phyloP scores from a whole-genome alignment of 2,888 invertebrate genomes.

The Limenitis camilla region DNA sequence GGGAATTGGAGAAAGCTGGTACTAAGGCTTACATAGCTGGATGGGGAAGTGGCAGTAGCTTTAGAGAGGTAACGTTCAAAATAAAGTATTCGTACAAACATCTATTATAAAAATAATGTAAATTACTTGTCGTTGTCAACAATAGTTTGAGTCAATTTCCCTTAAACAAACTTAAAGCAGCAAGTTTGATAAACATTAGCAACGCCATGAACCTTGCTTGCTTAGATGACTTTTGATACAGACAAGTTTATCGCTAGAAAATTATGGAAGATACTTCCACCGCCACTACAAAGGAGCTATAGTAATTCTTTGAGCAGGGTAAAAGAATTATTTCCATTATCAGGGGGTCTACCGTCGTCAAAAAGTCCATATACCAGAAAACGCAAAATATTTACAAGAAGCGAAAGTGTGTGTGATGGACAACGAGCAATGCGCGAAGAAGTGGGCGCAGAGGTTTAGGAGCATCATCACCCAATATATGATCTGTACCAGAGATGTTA shows the following conservation, averaged over 20 bases:
- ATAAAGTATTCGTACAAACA: background rate
- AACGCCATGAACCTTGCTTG: too few species aligned
- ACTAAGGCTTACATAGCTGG: slow-evolving; percentile 62
- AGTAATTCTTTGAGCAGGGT: too few species aligned
- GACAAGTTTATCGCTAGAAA: too few species aligned
- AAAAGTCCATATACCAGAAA: slow-evolving; percentile 42
- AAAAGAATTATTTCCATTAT: background rate
- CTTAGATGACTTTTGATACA: too few species aligned
- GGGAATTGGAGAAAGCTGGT: slow-evolving; percentile 59
- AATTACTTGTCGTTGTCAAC: too few species aligned
- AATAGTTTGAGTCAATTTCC: too few species aligned
- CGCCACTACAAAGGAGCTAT: too few species aligned
- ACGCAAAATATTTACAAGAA: slow-evolving; percentile 58
- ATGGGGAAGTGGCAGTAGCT: slow-evolving; percentile 65
- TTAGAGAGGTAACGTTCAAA: slow-evolving; percentile 50
- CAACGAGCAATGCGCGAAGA: slow-evolving; percentile 62
- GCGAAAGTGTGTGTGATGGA: slow-evolving; percentile 67
- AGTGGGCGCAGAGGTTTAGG: slow-evolving; percentile 61
- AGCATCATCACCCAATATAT: slow-evolving; percentile 60
- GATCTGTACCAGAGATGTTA: slow-evolving; percentile 66
- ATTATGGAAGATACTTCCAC: too few species aligned
- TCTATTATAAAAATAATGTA: too few species aligned
- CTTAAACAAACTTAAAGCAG: too few species aligned
- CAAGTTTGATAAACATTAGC: too few species aligned
- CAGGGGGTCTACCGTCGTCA: slow-evolving; percentile 62